Evolutionary conservation across 2,113 vertebrate genomes (phyloP), one percentile per base, ranked within the genome.

Genomic region (Scytalopus superciliaris): DNA sequence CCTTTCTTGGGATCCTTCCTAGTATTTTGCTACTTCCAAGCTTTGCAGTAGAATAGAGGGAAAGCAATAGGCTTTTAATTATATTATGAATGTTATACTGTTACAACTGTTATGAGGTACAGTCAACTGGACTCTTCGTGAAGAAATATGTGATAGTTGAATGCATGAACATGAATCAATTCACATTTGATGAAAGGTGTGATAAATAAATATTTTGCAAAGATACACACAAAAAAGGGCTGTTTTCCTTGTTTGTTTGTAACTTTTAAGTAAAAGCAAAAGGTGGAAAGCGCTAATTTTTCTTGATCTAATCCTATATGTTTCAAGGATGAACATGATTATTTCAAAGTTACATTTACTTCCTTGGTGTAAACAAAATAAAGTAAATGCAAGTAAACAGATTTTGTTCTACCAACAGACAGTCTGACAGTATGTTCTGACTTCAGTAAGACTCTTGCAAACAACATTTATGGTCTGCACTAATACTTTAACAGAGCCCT

Each of bases 151-250:
- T 14, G 14, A 11, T 5, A 70, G 9, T 9, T 77, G 45, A 84
- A 81, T 14, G 12, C 17, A 33, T 8, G 37, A 76, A 27, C 18
- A 22, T 37, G 21, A 89, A 76, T 27, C 30, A 30, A 35, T 45
- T 92, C 0, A 0, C 16, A 16, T 57, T 60, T 83, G 39, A n/a
- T 42, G 10, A 59, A 70, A 63, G 3, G 2, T 59, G 11, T 64
- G 33, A 55, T 63, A 37, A 80, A 52, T 75, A 74, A 18, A 3
- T 50, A 8, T 15, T 9, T 67, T n/a, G n/a, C 55, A 5, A 50
- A 3, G 53, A 45, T 5, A 33, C 22, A 17, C 7, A 25, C n/a
- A n/a, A n/a, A 7, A 62, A 73, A 50, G 1, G 1, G 1, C 5
- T 23, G 19, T 56, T 73, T 88, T 25, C 11, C 12, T 56, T 49